Base-by-base conservation (phyloP, 2,113 vertebrate genomes). In the Crypturellus undulatus region DNA sequence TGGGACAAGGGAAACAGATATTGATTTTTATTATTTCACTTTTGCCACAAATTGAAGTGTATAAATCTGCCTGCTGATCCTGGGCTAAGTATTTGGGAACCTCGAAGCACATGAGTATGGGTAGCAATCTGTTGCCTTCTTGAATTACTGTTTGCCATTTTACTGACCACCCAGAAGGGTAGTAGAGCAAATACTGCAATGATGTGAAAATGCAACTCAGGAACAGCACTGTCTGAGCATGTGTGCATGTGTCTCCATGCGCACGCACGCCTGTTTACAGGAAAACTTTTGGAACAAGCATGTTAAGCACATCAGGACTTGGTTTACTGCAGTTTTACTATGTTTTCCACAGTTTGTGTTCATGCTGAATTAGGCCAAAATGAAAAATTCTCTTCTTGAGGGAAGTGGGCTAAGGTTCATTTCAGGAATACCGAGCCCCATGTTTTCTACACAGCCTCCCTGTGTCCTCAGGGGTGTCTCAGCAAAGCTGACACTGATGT, bases 81-180 rank as follows among this genome's bases (percentile, higher is more conserved):
- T 34, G 59, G 30, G 14, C 56, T 92, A 58, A 34, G 63, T 36
- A 80, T 94, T 86, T 72, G 67, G 75, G 59, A 88, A 88, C n/a
- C 56, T 84, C 69, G 25, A 40, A 42, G 54, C 42, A 32, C 34
- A 69, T 62, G 56, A 51, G 80, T 9, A 67, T 30, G 19, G n/a
- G 38, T 24, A 42, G 72, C 62, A 92, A 83, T 84, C 84, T 87
- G n/a, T 59, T 87, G 51, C 85, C 52, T 90, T 85, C 76, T 73
- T 88, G 71, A 91, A 83, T 75, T 73, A 69, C 54, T 86, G 25
- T 49, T 92, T 87, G 90, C 34, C 77, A 88, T 92, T 94, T 94
- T 94, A 88, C 83, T 84, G 88, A 76, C 93, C 91, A 95, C 87
- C 79, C 94, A 86, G 90, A 94, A 96, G 72, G 79, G 60, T 34